These are phyloP conservation scores for Dascyllus trimaculatus DNA, from an alignment of 2,113 vertebrate genomes.

Conservation along the genomic window DNA sequence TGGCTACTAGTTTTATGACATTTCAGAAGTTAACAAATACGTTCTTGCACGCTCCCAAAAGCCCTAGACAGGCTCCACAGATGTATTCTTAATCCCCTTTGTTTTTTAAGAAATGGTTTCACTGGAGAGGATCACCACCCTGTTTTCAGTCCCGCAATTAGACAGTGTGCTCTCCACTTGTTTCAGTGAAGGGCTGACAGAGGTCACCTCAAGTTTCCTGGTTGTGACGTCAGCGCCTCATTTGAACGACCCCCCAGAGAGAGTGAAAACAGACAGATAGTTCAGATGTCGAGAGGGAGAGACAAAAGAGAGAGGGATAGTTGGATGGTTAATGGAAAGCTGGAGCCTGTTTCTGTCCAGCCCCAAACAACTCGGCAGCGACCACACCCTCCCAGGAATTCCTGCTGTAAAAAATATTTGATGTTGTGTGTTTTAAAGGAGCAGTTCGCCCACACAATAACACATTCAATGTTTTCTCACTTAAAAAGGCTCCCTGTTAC, in stretches of 20 bases:
- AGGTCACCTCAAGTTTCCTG: conserved; percentile 62
- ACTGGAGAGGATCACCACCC: not conserved
- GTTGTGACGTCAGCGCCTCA: conserved; percentile 51
- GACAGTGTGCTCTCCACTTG: conserved; percentile 42
- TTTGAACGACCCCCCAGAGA: conserved; percentile 52
- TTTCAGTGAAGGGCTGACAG: conserved; percentile 49
- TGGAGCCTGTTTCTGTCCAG: conserved; percentile 71
- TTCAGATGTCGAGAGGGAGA: conserved; percentile 33
- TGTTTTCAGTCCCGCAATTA: conserved; percentile 39
- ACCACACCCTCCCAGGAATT: conserved; percentile 82
- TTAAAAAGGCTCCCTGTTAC: conserved; percentile 1
- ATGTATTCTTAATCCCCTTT: conserved; percentile 3
- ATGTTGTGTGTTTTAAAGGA: conserved; percentile 58
- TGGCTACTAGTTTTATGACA: not conserved
- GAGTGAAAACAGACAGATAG: conserved; percentile 53
- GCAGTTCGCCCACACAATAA: conserved; percentile 29
- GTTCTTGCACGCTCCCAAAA: not conserved
- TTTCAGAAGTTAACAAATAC: conserved; percentile 19
- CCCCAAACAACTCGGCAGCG: conserved; percentile 66
- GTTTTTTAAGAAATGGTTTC: conserved; percentile 36
- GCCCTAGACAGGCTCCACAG: not conserved
- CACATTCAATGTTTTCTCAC: conserved; percentile 3
- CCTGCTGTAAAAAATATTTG: conserved; percentile 72
- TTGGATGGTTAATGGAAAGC: conserved; percentile 65
- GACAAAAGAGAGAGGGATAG: conserved; percentile 37